Evolutionary conservation across 2,888 invertebrate genomes (phyloP).

Genomic region (Pheosia gnoma): DNA sequence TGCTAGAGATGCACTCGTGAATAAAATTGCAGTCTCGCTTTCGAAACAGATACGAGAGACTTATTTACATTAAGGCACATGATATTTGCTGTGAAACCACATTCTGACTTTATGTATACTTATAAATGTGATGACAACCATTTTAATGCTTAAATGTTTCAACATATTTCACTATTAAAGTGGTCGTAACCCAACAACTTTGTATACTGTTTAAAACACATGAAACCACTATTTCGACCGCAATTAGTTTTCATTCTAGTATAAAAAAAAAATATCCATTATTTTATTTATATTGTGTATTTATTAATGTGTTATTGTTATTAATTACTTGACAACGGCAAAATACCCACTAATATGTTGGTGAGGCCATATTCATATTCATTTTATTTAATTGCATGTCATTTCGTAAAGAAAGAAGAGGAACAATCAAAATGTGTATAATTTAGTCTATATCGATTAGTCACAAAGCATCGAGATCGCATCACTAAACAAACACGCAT

Average conservation of each 20-base stretch:
- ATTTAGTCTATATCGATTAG: conserved; percentile 21
- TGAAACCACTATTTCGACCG: neutral
- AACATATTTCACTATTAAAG: neutral
- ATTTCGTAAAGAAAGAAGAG: too few species aligned
- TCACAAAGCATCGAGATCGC: conserved; percentile 15
- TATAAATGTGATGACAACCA: neutral
- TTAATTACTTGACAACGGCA: too few species aligned
- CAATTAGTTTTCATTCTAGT: neutral
- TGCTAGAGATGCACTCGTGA: conserved; percentile 2
- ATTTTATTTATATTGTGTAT: too few species aligned
- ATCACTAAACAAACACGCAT: conserved; percentile 33
- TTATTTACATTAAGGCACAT: neutral
- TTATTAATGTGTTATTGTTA: too few species aligned
- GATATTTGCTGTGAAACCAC: neutral
- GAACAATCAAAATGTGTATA: neutral
- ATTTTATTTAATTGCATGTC: too few species aligned
- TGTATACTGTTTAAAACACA: neutral
- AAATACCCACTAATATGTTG: too few species aligned
- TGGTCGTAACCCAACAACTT: neutral
- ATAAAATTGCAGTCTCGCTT: conserved; percentile 4
- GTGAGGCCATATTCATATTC: too few species aligned
- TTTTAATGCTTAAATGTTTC: too few species aligned
- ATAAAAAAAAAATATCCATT: neutral
- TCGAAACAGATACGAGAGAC: neutral
- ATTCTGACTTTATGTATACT: neutral